A percentile compares a stretch with the other conserved stretches of the same genome.
Conservation (phyloP, 2,113 vertebrate genomes). For the Ciconia maguari region DNA sequence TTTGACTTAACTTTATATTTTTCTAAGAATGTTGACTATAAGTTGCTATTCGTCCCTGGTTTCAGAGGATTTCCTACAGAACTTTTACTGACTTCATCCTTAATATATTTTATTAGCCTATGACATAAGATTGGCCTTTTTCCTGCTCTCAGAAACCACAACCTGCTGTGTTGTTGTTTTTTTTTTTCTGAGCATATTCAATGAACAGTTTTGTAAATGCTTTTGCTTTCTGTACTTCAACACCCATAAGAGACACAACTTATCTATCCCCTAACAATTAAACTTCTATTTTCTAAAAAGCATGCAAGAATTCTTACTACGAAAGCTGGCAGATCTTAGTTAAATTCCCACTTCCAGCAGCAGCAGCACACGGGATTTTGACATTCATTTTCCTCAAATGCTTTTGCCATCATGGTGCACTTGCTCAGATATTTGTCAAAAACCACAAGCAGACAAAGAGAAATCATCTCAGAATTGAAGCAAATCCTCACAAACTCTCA, state of each 20-base stretch:
- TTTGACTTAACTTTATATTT: neutral
- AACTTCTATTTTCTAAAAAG: neutral
- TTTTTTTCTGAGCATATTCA: neutral
- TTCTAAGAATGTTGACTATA: neutral
- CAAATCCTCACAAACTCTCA: neutral
- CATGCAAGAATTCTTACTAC: neutral
- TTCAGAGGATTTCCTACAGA: constrained; percentile 32
- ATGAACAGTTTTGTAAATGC: neutral
- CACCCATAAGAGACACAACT: neutral
- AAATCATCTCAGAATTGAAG: constrained; percentile 23
- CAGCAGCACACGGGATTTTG: neutral
- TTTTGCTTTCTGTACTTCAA: neutral
- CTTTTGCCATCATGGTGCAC: neutral
- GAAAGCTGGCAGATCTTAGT: neutral
- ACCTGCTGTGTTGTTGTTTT: neutral
- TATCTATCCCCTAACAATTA: neutral
- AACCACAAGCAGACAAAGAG: constrained; percentile 1
- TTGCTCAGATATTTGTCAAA: neutral
- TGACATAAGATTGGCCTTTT: constrained; percentile 28
- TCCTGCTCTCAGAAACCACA: constrained; percentile 36
- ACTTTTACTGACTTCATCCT: constrained; percentile 26
- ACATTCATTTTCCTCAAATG: neutral
- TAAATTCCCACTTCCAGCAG: constrained; percentile 4
- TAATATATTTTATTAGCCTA: constrained; percentile 35
- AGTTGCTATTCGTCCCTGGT: neutral